Conservation (phyloP, 2,888 invertebrate species). For the Tridacna gigas region DNA sequence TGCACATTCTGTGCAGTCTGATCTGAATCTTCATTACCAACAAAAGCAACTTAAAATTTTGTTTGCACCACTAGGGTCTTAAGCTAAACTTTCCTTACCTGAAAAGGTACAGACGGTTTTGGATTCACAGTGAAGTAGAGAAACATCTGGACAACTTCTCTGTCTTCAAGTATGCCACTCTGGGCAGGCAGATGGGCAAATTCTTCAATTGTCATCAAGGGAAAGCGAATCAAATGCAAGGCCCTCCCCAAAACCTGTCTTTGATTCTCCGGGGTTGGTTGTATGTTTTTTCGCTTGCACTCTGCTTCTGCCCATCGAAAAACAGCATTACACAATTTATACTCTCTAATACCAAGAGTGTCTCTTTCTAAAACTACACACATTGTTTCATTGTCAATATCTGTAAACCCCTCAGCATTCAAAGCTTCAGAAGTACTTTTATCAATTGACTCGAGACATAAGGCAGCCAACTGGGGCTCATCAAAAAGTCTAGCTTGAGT, state of each 20-base stretch:
- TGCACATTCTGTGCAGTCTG: too few relatives aligned
- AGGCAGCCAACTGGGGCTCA: slow-evolving; percentile 91
- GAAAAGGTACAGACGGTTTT: slow-evolving; percentile 90
- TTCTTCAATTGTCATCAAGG: slow-evolving; percentile 94
- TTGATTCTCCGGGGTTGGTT: slow-evolving; percentile 89
- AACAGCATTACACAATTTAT: slow-evolving; percentile 89
- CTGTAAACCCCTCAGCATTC: slow-evolving; percentile 92
- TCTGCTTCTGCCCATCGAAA: slow-evolving; percentile 86
- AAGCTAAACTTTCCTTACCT: slow-evolving; percentile 75
- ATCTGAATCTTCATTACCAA: too few relatives aligned
- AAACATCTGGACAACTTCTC: slow-evolving; percentile 89
- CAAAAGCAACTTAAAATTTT: too few relatives aligned
- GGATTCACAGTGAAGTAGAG: slow-evolving; percentile 88
- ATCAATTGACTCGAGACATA: slow-evolving; percentile 93
- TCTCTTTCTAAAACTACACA: slow-evolving; percentile 92
- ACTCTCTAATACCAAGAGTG: slow-evolving; percentile 91
- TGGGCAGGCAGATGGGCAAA: slow-evolving; percentile 89
- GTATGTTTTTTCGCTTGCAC: slow-evolving; percentile 89
- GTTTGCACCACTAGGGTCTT: background rate
- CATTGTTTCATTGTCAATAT: slow-evolving; percentile 92
- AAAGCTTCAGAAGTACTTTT: slow-evolving; percentile 93
- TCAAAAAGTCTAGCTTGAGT: slow-evolving; percentile 92
- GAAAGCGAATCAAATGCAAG: slow-evolving; percentile 91
- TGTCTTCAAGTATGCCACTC: slow-evolving; percentile 90
- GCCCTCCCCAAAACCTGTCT: slow-evolving; percentile 90